Percentiles rank a stretch among this genome's conserved stretches.
phyloP scores from a whole-genome alignment of 2,113 vertebrate genomes.

The Callipepla californica region DNA sequence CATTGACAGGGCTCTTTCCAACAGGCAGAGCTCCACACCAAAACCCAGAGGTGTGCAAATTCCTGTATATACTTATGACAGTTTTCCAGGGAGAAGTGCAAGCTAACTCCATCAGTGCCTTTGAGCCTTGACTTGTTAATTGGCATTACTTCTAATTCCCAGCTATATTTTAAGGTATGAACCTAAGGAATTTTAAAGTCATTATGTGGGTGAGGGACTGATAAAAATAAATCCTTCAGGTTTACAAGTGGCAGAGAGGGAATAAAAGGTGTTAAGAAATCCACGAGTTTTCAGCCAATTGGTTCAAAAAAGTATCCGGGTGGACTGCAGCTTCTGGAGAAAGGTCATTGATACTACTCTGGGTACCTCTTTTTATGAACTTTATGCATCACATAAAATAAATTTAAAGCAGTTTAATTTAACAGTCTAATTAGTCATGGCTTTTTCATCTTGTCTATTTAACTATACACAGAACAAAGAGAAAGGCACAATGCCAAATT shows the following conservation, averaged over 20 bases:
- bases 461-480: conserved; percentile 61
- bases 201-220: conserved; percentile 83
- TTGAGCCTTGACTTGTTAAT: conserved; percentile 84
- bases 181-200: conserved; percentile 85
- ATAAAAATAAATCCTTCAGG: conserved; percentile 85
- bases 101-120: conserved; percentile 78
- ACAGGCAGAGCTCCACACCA: neutral
- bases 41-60: conserved; percentile 30
- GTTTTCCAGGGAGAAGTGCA: conserved; percentile 72
- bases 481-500: conserved; percentile 61
- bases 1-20: neutral
- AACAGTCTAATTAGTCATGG: conserved; percentile 81
- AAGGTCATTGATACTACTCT: conserved; percentile 74
- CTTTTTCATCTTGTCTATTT: conserved; percentile 78
- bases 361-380: conserved; percentile 75
- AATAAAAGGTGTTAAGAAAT: conserved; percentile 78
- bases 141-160: conserved; percentile 85
- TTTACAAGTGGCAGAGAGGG: conserved; percentile 78
- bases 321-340: conserved; percentile 57
- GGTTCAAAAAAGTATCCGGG: conserved; percentile 66
- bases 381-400: conserved; percentile 81
- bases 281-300: conserved; percentile 73
- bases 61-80: conserved; percentile 54
- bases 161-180: conserved; percentile 86
- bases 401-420: conserved; percentile 81